Conservation (phyloP, 2,888 invertebrate species). For the Sphaerophoria taeniata region DNA sequence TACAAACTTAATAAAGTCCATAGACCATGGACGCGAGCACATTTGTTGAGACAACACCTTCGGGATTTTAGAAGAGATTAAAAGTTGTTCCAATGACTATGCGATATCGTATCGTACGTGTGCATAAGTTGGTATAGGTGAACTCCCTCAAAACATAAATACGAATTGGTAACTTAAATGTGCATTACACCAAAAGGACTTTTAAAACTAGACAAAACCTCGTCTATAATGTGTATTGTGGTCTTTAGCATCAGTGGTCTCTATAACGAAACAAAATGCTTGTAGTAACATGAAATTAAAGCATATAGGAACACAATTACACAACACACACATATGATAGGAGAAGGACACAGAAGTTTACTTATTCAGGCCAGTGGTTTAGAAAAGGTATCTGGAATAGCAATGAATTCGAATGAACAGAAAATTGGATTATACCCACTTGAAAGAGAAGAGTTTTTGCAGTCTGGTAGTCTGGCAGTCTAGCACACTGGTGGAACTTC, state of each 20-base stretch:
- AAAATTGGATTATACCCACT: constrained; percentile 69
- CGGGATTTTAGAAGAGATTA: constrained; percentile 69
- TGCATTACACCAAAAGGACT: constrained; percentile 57
- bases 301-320: neutral
- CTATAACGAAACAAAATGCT: constrained; percentile 11
- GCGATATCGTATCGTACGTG: neutral
- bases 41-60: constrained; percentile 71
- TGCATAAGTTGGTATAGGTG: neutral
- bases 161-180: constrained; percentile 67
- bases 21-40: constrained; percentile 61
- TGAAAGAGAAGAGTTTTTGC: constrained; percentile 29
- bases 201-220: neutral
- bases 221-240: constrained; percentile 14
- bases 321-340: constrained; percentile 9
- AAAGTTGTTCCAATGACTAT: constrained; percentile 50
- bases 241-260: constrained; percentile 51
- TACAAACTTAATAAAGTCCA: neutral
- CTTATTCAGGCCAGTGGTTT: constrained; percentile 68
- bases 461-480: constrained; percentile 22
- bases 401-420: constrained; percentile 73
- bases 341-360: constrained; percentile 56
- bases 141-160: constrained; percentile 47
- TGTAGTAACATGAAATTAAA: too few species aligned
- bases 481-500: constrained; percentile 37
- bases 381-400: constrained; percentile 64